These are phyloP conservation scores for Apotomis betuletana DNA, from an alignment of 2,888 invertebrate species.

Conservation along the genomic window DNA sequence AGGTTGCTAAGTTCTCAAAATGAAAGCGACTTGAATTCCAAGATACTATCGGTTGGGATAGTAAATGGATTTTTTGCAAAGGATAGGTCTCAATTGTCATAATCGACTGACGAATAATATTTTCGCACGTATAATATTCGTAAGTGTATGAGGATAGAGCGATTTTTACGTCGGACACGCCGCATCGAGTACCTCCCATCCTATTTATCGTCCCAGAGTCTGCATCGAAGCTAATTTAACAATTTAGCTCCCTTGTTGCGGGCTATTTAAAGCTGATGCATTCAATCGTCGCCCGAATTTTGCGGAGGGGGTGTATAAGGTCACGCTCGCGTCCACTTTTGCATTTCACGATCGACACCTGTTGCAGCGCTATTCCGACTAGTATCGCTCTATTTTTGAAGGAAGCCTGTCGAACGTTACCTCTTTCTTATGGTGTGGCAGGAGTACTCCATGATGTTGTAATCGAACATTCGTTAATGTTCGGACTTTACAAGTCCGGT, in stretches of 20 bases:
- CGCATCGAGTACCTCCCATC: slow-evolving; percentile 2
- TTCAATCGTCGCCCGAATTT: slow-evolving; percentile 15
- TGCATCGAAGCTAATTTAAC: slow-evolving; percentile 32
- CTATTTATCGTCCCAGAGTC: slow-evolving; percentile 13
- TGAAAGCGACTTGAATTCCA: too few relatives aligned
- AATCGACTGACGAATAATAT: not conserved
- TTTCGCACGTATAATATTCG: not conserved
- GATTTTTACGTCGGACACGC: not conserved
- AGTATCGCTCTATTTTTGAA: too few relatives aligned
- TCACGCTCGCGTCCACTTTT: slow-evolving; percentile 2
- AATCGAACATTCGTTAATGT: too few relatives aligned
- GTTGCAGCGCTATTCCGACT: not conserved
- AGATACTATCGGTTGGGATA: too few relatives aligned
- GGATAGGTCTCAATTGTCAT: too few relatives aligned
- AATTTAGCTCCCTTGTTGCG: slow-evolving; percentile 38
- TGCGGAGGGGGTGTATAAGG: slow-evolving; percentile 23
- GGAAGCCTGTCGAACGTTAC: too few relatives aligned
- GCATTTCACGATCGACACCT: not conserved
- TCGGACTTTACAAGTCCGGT: too few relatives aligned
- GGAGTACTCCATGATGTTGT: too few relatives aligned
- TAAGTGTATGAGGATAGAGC: not conserved
- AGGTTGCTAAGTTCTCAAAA: too few relatives aligned
- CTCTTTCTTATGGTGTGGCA: too few relatives aligned
- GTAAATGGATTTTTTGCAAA: too few relatives aligned
- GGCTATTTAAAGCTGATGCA: slow-evolving; percentile 28